Base-by-base conservation (phyloP, 1,140 invertebrate species). In the Drosophila jambulina region DNA sequence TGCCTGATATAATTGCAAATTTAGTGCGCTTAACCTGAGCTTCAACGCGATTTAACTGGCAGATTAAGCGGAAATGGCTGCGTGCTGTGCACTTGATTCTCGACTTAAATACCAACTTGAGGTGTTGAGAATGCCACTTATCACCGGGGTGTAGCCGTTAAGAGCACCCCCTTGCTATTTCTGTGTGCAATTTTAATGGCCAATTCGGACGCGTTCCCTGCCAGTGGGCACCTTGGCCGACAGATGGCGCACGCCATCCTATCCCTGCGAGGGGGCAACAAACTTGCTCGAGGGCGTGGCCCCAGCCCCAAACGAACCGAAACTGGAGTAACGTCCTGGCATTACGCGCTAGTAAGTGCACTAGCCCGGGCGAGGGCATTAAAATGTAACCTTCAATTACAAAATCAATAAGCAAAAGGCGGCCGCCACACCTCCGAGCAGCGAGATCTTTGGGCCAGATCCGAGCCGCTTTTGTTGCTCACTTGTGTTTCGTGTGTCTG, bases 321-420 rank as follows among this genome's bases (percentile, higher is more conserved):
- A 74, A 72, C 43, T 74, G 45, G 70, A 74, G 68, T 68, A 74
- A 72, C 56, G 70, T 60, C 54, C 70, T 72, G 68, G 15, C 62
- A 64, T 32, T 68, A 76, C 72, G 54, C 45, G 71, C 71, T 43
- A 46, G 53, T 62, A 86, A 76, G 63, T 78, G 67, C 62, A 45
- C 53, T 42, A 38, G 34, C 67, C 45, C 43, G 29, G 29, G 13
- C 49, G 42, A 68, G 59, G 49, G 69, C 80, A 71, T 80, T 82
- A 70, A 87, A 80, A 87, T 80, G 67, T 74, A 82, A 70, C 75
- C 80, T 86, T 87, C 83, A 80, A 80, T 87, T 87, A 75, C 51
- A 69, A 75, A 86, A 82, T 86, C 83, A 86, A 86, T 86, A 86
- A 53, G 75, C 70, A 86, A 75, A 75, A 81, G 27, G 61, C 51